phyloP scores from a whole-genome alignment of 2,888 invertebrate genomes.

The Platynereis dumerilii region DNA sequence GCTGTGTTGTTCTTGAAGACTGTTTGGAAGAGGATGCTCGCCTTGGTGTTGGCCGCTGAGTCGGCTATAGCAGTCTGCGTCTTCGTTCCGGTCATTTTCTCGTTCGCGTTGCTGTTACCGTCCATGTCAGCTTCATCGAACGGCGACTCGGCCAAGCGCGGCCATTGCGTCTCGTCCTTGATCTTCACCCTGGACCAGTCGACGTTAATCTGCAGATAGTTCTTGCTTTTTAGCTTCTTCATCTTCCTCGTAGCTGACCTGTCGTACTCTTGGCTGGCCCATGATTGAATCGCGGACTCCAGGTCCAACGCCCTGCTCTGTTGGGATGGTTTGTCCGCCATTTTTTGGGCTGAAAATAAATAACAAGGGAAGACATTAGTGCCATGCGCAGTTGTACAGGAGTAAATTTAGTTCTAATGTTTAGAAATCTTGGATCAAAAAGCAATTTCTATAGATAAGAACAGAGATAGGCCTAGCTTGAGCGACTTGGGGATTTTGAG shows the following conservation, averaged over 20 bases:
- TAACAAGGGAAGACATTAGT: too few relatives aligned
- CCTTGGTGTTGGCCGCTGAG: constrained; percentile 13
- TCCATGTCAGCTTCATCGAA: constrained; percentile 16
- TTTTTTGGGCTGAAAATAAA: too few relatives aligned
- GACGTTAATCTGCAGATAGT: constrained; percentile 29
- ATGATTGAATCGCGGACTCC: constrained; percentile 29
- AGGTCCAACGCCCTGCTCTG: constrained; percentile 23
- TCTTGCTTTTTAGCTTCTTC: constrained; percentile 26
- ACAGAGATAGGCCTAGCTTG: too few relatives aligned
- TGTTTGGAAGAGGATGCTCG: constrained; percentile 41
- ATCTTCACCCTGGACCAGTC: constrained; percentile 38
- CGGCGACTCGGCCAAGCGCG: constrained; percentile 14
- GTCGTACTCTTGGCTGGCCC: constrained; percentile 34
- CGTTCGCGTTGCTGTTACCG: too few relatives aligned
- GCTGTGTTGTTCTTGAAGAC: constrained; percentile 42
- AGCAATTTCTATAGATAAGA: too few relatives aligned
- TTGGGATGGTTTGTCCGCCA: too few relatives aligned
- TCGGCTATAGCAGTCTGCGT: neutral
- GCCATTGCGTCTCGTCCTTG: constrained; percentile 34
- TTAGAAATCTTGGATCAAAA: too few relatives aligned
- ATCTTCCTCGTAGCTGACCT: constrained; percentile 31
- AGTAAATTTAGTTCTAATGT: too few relatives aligned
- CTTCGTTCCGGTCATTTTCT: too few relatives aligned
- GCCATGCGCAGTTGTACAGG: too few relatives aligned
- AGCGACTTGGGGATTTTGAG: too few relatives aligned